Evolutionary conservation across 2,888 invertebrate species (phyloP).

Genomic region (Cataglyphis altisquamis): DNA sequence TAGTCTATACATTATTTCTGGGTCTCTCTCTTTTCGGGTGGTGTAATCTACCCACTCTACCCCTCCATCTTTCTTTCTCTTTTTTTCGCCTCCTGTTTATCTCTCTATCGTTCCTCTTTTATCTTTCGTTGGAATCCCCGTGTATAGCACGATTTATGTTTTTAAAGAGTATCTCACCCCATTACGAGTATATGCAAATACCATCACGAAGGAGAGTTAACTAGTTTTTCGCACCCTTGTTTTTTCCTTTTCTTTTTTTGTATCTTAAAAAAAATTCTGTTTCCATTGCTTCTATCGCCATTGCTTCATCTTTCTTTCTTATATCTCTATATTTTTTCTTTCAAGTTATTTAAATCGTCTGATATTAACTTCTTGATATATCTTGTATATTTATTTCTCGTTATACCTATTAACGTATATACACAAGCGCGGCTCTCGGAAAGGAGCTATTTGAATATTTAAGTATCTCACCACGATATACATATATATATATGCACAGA

Average conservation of each 20-base stretch:
- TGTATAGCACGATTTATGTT: slow-evolving; percentile 73
- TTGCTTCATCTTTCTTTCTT: slow-evolving; percentile 42
- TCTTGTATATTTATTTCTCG: neutral
- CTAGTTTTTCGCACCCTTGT: slow-evolving; percentile 31
- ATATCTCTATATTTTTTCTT: neutral
- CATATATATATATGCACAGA: neutral
- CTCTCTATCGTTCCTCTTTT: slow-evolving; percentile 27
- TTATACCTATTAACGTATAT: slow-evolving; percentile 32
- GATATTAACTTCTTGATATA: no score
- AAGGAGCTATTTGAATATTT: slow-evolving; percentile 74
- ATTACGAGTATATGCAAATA: slow-evolving; percentile 76
- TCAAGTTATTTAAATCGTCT: neutral
- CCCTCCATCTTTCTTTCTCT: slow-evolving; percentile 11
- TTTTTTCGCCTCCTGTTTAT: neutral
- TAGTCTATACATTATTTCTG: slow-evolving; percentile 54
- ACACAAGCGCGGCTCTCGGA: slow-evolving; percentile 54
- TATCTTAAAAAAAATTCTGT: slow-evolving; percentile 15
- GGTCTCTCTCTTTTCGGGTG: slow-evolving; percentile 27
- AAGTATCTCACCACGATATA: slow-evolving; percentile 63
- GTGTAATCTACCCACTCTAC: slow-evolving; percentile 28
- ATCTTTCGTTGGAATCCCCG: slow-evolving; percentile 15
- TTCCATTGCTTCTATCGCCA: slow-evolving; percentile 47
- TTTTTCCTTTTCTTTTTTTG: slow-evolving; percentile 2
- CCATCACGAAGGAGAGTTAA: slow-evolving; percentile 52
- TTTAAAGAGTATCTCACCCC: slow-evolving; percentile 61